Conservation (phyloP, 2,888 invertebrate genomes). For the Conomelus anceps region DNA sequence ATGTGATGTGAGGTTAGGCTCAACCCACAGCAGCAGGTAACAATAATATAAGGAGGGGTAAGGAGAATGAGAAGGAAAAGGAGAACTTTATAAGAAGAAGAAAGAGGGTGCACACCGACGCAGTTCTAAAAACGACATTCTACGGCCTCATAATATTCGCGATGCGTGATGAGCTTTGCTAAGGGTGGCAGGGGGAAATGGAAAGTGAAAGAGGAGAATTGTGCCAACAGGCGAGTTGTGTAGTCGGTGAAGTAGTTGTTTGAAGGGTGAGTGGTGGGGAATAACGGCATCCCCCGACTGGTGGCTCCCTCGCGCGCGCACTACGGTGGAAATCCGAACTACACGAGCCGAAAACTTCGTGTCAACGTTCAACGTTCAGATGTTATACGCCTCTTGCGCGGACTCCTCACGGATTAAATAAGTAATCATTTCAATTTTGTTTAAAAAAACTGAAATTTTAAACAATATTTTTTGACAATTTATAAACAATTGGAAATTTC, state of each 20-base stretch:
- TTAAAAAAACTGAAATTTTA: neutral
- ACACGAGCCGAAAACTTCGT: neutral
- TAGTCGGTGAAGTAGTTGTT: too few species aligned
- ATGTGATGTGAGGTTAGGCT: neutral
- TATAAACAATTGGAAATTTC: too few species aligned
- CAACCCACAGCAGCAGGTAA: too few species aligned
- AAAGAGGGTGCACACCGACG: neutral
- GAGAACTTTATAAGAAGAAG: too few species aligned
- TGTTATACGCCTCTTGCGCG: neutral
- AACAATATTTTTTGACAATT: neutral
- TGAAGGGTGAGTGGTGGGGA: neutral
- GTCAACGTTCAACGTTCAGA: neutral
- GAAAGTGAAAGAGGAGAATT: too few species aligned
- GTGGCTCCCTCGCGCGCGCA: neutral
- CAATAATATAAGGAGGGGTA: too few species aligned
- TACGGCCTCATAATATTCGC: neutral
- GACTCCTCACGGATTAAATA: neutral
- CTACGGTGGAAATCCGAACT: neutral
- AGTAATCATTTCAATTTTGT: neutral
- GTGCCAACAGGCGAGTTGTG: too few species aligned
- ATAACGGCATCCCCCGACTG: neutral
- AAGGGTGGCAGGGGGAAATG: neutral
- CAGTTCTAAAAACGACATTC: neutral
- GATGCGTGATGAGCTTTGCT: neutral
- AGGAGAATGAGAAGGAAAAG: too few species aligned